Conservation (phyloP, 2,113 vertebrate genomes). For the Burhinus oedicnemus region DNA sequence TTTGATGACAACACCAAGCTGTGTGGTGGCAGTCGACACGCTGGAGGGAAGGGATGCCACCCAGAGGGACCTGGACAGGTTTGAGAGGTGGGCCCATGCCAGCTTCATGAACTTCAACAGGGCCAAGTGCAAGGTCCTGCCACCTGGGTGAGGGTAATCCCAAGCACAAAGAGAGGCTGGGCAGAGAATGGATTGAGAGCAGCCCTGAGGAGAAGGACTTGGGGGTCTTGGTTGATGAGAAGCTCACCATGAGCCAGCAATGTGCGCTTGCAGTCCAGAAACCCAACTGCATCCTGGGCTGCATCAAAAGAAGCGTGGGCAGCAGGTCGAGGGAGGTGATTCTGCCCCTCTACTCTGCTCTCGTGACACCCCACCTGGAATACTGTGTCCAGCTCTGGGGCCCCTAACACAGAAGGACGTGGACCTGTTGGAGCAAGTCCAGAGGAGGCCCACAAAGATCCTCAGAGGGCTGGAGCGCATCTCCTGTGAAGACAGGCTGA, state of each 20-base stretch:
- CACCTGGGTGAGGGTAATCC: neutral
- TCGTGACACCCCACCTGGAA: neutral
- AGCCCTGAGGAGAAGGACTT: neutral
- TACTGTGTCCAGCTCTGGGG: neutral
- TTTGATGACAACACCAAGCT: neutral
- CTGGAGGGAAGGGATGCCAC: neutral
- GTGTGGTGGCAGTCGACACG: neutral
- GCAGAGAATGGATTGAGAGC: neutral
- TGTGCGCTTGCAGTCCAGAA: neutral
- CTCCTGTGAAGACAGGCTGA: neutral
- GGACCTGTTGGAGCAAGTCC: neutral
- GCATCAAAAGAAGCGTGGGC: neutral
- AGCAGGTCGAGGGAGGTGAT: neutral
- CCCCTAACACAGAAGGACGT: neutral
- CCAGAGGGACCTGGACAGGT: neutral
- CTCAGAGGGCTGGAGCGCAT: neutral
- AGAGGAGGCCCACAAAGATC: neutral
- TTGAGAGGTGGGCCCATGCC: neutral
- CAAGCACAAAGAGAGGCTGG: neutral
- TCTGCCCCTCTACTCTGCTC: neutral
- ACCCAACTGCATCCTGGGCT: neutral
- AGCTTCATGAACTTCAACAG: neutral
- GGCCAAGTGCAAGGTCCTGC: neutral
- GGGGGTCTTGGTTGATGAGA: neutral
- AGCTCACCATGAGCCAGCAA: neutral